Base-by-base conservation (phyloP, 1,140 invertebrate genomes). In the Lucilia sericata region DNA sequence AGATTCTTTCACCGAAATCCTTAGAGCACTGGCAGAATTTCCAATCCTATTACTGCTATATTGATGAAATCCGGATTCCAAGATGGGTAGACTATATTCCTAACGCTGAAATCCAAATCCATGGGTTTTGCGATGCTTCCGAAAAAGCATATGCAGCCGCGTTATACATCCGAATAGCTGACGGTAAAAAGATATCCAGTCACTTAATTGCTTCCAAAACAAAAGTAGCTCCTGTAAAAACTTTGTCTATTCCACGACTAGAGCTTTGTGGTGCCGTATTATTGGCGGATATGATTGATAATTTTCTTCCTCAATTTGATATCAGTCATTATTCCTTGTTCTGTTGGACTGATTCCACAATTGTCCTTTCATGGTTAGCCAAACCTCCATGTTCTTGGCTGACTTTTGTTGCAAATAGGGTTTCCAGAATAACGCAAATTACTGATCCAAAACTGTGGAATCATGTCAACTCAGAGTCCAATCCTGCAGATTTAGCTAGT, bases 361-460 rank as follows among this genome's bases (percentile, higher is more conserved):
- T 30, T 30, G 25, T 30, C 25, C 25, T 92, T 89, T 90, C 83
- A 92, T n/a, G 78, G 84, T 80, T 84, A 74, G 12, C 51, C 5
- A 65, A 51, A 21, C 81, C 85, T 49, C 74, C 88, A 17, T 84
- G 85, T 14, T 84, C 81, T 34, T 88, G 87, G 86, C 86, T 88
- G 84, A 87, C 86, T 14, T 91, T 90, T 85, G 87, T 91, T 10
- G 87, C 85, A n/a, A 91, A 91, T 85, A 83, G 89, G 74, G 88
- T 92, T 8, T 78, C 87, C 36, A 87, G 90, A 83, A 92, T 92
- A 51, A 86, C 85, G 75, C 85, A 84, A 84, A 55, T 30, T 30
- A 30, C 25, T 30, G 25, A 30, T 30, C 25, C 87, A 42, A 47
- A 87, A 70, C 86, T 87, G 83, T 91, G 89, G 88, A 82, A 82